Conservation (phyloP, 2,888 invertebrate genomes). For the Parnassius orleans region DNA sequence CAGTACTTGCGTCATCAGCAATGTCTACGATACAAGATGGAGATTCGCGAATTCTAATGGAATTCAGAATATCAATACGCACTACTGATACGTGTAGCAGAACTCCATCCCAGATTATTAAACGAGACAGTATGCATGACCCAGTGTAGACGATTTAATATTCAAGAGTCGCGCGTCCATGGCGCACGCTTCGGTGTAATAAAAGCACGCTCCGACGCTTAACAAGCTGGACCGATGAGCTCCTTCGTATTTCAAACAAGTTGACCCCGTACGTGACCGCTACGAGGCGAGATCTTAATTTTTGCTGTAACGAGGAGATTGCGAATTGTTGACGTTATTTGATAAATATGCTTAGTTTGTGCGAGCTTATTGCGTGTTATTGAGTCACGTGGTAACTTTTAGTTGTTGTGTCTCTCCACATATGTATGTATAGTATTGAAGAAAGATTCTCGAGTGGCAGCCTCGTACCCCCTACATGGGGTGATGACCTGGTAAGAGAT, state of each 20-base stretch:
- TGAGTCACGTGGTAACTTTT: not conserved
- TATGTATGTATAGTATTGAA: too few relatives aligned
- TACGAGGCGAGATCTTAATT: constrained; percentile 57
- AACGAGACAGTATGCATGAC: constrained; percentile 70
- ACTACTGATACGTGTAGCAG: not conserved
- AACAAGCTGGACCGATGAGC: constrained; percentile 77
- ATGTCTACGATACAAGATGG: not conserved
- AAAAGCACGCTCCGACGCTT: constrained; percentile 79
- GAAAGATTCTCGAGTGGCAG: too few relatives aligned
- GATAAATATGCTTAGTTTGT: constrained; percentile 17
- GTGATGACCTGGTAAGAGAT: too few relatives aligned
- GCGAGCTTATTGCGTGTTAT: not conserved
- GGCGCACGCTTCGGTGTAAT: constrained; percentile 73
- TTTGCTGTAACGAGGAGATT: constrained; percentile 62
- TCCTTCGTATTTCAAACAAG: constrained; percentile 79
- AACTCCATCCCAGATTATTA: constrained; percentile 44
- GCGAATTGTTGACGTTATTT: constrained; percentile 58
- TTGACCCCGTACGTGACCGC: constrained; percentile 72
- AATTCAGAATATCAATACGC: not conserved
- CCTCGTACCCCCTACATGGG: too few relatives aligned
- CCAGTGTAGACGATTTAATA: constrained; percentile 70
- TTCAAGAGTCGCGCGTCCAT: constrained; percentile 68
- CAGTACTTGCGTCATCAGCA: not conserved
- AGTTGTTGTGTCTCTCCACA: too few relatives aligned
- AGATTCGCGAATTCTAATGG: constrained; percentile 2